phyloP scores from a whole-genome alignment of 2,797 vertebrate genomes.

The Gymnocypris eckloni region DNA sequence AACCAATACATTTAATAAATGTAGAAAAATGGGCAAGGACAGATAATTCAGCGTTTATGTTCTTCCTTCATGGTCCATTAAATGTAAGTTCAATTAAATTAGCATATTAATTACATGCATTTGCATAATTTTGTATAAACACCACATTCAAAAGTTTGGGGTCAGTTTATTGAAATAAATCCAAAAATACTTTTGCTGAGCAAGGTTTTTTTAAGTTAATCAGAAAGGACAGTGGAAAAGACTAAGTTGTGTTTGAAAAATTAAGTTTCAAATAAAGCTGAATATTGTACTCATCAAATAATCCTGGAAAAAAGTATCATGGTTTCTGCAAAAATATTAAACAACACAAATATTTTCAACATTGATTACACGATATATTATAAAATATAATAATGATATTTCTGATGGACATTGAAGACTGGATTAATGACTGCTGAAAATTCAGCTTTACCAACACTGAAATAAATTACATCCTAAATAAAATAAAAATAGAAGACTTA shows the following conservation, averaged over 20 bases:
- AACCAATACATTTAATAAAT: not conserved
- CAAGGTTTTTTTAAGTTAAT: not conserved
- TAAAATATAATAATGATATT: too few species aligned
- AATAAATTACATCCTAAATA: too few species aligned
- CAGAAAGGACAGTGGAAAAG: not conserved
- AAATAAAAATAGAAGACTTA: too few species aligned
- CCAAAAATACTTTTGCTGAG: not conserved
- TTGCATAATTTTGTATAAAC: not conserved
- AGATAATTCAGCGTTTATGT: not conserved
- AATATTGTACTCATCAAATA: not conserved
- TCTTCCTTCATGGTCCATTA: not conserved
- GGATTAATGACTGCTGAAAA: too few species aligned
- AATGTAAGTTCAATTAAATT: not conserved
- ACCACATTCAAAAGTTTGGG: not conserved
- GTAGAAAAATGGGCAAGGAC: not conserved
- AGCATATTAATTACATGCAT: not conserved
- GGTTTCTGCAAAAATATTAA: not conserved
- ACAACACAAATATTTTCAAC: not conserved
- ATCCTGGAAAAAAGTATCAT: not conserved
- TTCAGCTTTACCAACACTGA: too few species aligned
- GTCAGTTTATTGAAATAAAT: not conserved
- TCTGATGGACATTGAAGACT: too few species aligned
- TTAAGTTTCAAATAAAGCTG: not conserved
- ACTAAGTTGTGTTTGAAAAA: not conserved
- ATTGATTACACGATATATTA: not conserved